These are phyloP conservation scores for Pygoscelis adeliae DNA, from an alignment of 2,113 vertebrate genomes.

Conservation along the genomic window DNA sequence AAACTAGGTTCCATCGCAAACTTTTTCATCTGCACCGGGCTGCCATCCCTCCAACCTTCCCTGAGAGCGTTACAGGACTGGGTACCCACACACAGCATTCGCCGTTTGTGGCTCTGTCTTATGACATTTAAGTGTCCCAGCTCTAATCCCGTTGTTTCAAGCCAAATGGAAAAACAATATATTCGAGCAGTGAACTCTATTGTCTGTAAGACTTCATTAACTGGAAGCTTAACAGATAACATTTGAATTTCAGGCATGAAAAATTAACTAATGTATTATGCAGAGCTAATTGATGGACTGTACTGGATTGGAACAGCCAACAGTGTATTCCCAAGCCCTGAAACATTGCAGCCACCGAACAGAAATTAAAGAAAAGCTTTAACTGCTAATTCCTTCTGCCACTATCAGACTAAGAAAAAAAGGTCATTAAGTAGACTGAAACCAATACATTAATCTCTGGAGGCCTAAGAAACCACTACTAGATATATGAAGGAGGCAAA, in stretches of 20 bases:
- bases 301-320: not conserved
- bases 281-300: not conserved
- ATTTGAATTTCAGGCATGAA: not conserved
- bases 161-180: not conserved
- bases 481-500: not conserved
- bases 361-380: not conserved
- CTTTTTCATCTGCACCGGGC: not conserved
- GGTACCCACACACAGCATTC: rapidly evolving
- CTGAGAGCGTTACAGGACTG: not conserved
- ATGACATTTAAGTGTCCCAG: too few species aligned
- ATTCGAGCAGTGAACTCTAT: not conserved
- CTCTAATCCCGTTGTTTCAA: not conserved
- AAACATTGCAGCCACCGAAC: not conserved
- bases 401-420: not conserved
- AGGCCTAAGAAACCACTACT: not conserved
- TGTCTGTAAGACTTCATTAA: not conserved
- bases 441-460: not conserved
- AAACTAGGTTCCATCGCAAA: not conserved
- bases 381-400: not conserved
- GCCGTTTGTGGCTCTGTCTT: not conserved
- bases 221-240: not conserved
- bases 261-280: not conserved
- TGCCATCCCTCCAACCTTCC: not conserved
- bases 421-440: not conserved
- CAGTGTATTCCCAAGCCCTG: not conserved